Conservation (phyloP, 2,113 vertebrate genomes). For the Crotalus helleri region DNA sequence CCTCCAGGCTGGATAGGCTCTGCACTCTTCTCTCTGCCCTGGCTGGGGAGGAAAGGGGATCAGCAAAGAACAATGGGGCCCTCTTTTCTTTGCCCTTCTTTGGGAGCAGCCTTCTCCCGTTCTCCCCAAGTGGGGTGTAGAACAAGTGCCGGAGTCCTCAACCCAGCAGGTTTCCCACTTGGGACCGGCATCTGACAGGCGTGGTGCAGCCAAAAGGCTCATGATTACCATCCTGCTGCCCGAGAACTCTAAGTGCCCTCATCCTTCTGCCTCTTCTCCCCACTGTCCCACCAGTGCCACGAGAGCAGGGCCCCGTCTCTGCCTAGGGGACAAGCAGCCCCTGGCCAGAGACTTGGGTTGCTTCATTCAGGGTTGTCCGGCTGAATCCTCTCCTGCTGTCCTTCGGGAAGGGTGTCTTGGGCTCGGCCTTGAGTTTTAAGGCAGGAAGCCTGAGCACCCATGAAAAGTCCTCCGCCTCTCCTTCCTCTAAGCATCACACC, state of each 20-base stretch:
- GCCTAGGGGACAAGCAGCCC: background rate
- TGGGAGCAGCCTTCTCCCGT: conserved; percentile 21
- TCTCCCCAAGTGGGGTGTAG: background rate
- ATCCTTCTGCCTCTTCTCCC: background rate
- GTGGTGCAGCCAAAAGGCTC: background rate
- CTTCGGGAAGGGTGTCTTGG: background rate
- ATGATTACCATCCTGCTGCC: background rate
- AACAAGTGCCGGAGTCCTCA: background rate
- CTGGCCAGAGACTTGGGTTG: accelerated
- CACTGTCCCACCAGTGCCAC: background rate
- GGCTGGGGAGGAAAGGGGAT: conserved; percentile 38
- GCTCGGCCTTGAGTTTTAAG: no score
- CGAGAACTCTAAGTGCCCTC: background rate
- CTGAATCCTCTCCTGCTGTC: background rate
- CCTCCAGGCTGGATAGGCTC: conserved; percentile 53
- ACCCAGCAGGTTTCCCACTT: background rate
- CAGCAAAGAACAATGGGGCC: conserved; percentile 67
- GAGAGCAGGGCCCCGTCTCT: background rate
- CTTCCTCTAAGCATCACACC: no score
- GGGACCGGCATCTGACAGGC: background rate
- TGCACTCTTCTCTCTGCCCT: conserved; percentile 42
- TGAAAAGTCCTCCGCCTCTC: background rate
- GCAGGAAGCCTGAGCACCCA: background rate
- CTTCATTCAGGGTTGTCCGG: background rate
- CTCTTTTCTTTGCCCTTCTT: conserved; percentile 54